Evolutionary conservation across 2,113 vertebrate genomes (phyloP).

Genomic region (Patagioenas fasciata): DNA sequence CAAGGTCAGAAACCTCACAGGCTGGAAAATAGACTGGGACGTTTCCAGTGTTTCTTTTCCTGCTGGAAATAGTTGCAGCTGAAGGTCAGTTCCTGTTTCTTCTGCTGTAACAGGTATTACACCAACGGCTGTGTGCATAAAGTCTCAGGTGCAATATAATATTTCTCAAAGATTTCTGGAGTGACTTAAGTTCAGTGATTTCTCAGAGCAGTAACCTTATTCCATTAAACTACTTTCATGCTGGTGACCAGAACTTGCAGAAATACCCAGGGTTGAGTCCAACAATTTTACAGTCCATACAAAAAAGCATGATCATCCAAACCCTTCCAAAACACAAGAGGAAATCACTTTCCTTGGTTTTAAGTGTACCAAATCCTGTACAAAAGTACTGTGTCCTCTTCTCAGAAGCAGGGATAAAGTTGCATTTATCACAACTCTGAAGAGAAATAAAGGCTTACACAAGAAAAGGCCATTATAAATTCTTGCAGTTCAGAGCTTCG

Average conservation of each 20-base stretch:
- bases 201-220: conserved; percentile 19
- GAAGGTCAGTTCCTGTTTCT: conserved; percentile 36
- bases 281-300: neutral
- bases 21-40: conserved; percentile 18
- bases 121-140: neutral
- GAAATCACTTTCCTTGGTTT: neutral
- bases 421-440: neutral
- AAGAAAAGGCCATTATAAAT: neutral
- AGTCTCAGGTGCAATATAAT: conserved; percentile 53
- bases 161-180: conserved; percentile 56
- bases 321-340: neutral
- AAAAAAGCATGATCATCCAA: neutral
- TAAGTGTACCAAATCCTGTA: neutral
- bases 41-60: conserved; percentile 14
- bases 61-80: conserved; percentile 38
- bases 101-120: conserved; percentile 33
- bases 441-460: neutral
- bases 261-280: neutral
- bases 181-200: conserved; percentile 24
- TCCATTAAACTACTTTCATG: conserved; percentile 22
- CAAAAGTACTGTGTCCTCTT: neutral
- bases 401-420: neutral
- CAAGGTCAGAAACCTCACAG: conserved; percentile 27
- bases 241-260: neutral
- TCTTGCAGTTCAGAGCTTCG: neutral